Percentiles rank a stretch among this genome's conserved stretches.
phyloP scores from a whole-genome alignment of 1,140 invertebrate species.

The Drosophila malerkotliana region DNA sequence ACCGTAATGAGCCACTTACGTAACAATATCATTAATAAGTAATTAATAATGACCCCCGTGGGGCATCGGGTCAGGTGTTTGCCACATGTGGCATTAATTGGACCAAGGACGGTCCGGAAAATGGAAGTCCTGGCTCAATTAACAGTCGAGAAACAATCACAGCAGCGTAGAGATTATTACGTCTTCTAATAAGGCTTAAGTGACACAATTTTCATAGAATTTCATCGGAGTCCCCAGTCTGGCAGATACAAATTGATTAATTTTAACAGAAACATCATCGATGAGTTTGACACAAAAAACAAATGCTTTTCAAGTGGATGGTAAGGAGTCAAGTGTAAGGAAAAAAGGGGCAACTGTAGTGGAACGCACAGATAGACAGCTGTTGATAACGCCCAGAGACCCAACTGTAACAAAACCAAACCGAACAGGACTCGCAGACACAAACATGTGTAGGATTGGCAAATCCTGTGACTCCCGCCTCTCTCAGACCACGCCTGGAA shows the following conservation, averaged over 20 bases:
- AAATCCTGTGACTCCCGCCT: slow-evolving; percentile 32
- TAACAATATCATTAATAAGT: slow-evolving; percentile 72
- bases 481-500: not conserved
- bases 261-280: slow-evolving; percentile 57
- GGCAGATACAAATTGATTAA: slow-evolving; percentile 64
- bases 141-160: slow-evolving; percentile 36
- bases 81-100: slow-evolving; percentile 57
- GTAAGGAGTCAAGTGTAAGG: slow-evolving; percentile 15
- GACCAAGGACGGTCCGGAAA: slow-evolving; percentile 3
- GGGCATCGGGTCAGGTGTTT: slow-evolving; percentile 42
- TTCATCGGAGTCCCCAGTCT: not conserved
- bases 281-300: slow-evolving; percentile 37
- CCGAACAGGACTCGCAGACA: slow-evolving; percentile 36
- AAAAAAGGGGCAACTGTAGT: slow-evolving; percentile 28
- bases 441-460: slow-evolving; percentile 53
- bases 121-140: slow-evolving; percentile 29
- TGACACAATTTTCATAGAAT: not conserved
- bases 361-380: slow-evolving; percentile 58
- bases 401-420: slow-evolving; percentile 14
- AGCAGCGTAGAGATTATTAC: slow-evolving; percentile 7
- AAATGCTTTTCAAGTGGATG: slow-evolving; percentile 57
- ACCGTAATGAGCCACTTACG: slow-evolving; percentile 51
- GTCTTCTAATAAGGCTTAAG: slow-evolving; percentile 1
- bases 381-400: slow-evolving; percentile 59
- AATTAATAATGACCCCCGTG: slow-evolving; percentile 61